Base-by-base conservation (phyloP, 2,113 vertebrate genomes). In the Bufo bufo region DNA sequence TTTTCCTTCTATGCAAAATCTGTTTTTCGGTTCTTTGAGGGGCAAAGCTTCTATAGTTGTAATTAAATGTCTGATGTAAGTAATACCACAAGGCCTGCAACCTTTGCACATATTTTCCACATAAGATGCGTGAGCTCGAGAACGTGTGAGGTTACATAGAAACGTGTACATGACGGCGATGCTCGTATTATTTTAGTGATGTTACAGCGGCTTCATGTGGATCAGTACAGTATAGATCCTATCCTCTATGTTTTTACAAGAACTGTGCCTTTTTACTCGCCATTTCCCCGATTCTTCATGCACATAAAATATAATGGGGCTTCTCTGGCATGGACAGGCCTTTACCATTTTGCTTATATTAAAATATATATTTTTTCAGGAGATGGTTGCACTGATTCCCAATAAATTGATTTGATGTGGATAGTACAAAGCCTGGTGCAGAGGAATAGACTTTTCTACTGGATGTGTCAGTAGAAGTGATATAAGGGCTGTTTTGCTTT, bases 1-100 rank as follows among this genome's bases (percentile, higher is more conserved):
- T 90, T 89, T 86, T 91, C 90, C 90, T 88, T 92, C 63, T 90
- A 47, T 82, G 19, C 82, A 71, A 91, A 89, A 50, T 86, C 87
- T 90, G 84, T 87, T 90, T 89, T 82, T 49, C 84, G 71, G 17
- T 92, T 82, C 54, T 93, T 90, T 87, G 90, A 85, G 87, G 87
- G 93, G 90, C 91, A 89, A 89, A 93, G 90, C 90, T 93, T 94
- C 94, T 95, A 94, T 95, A 93, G 95, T 94, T 94, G 91, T 94
- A 93, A 91, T 88, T 43, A 82, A 49, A 85, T 77, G 54, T 77
- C 23, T 88, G 93, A 87, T 87, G 93, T 92, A 90, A 89, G 91
- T 89, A 87, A 89, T 59, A 90, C 90, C 90, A 89, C 84, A 90
- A 87, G 74, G 81, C 81, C 90, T 92, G 94, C 93, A 93, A 90